Percentiles rank a stretch among this genome's conserved stretches.
Conservation (phyloP, 2,888 invertebrate genomes). For the Rhingia campestris region DNA sequence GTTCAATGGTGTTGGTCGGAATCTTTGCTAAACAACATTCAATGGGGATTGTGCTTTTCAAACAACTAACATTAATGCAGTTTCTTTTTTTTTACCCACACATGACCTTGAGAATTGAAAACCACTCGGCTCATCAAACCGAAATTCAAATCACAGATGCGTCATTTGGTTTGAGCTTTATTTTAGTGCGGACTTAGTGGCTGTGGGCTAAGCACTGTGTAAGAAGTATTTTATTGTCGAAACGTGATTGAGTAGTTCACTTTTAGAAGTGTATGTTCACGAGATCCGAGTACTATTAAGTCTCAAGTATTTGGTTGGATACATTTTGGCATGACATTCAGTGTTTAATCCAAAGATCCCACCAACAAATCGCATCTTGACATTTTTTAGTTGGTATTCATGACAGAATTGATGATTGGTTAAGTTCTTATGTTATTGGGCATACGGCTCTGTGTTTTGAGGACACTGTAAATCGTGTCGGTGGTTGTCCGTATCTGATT, state of each 20-base stretch:
- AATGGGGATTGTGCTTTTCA: constrained; percentile 22
- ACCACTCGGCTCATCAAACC: constrained; percentile 31
- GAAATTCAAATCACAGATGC: constrained; percentile 55
- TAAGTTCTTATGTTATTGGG: too few species aligned
- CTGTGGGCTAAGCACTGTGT: constrained; percentile 7
- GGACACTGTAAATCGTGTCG: too few species aligned
- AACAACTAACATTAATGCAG: constrained; percentile 40
- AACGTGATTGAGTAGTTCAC: background rate
- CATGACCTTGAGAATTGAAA: constrained; percentile 58
- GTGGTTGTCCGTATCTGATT: too few species aligned
- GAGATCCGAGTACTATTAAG: too few species aligned
- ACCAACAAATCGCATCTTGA: too few species aligned
- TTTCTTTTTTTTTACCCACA: constrained; percentile 36
- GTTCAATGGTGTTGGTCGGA: constrained; percentile 30
- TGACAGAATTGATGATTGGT: too few species aligned
- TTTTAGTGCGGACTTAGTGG: constrained; percentile 13
- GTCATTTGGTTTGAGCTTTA: constrained; percentile 48
- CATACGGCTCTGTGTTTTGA: too few species aligned
- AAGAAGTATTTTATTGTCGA: background rate
- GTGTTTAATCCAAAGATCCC: too few species aligned
- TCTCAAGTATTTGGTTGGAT: too few species aligned
- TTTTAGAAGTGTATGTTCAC: too few species aligned
- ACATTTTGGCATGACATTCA: too few species aligned
- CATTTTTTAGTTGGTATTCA: too few species aligned
- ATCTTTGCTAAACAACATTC: constrained; percentile 41